Evolutionary conservation across 2,888 invertebrate species (phyloP).

Genomic region (Hofmannophila pseudospretella): DNA sequence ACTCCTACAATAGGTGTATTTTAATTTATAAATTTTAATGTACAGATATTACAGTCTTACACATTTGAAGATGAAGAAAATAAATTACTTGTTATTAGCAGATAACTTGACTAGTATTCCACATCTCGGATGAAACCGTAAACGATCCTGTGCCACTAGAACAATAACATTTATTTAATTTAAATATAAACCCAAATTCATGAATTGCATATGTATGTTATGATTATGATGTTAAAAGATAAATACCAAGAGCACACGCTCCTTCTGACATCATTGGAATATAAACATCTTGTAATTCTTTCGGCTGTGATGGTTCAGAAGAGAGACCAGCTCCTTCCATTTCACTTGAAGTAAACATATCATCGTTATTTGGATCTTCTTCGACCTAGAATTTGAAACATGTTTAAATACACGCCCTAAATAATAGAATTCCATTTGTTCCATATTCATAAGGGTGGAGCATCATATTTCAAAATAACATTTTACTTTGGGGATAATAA

Average conservation of each 20-base stretch:
- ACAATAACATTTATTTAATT: constrained; percentile 12
- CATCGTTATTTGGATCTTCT: constrained; percentile 55
- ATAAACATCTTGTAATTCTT: constrained; percentile 31
- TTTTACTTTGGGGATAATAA: too few relatives aligned
- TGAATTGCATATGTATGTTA: too few relatives aligned
- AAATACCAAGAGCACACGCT: constrained; percentile 40
- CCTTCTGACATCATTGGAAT: constrained; percentile 43
- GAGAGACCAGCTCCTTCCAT: constrained; percentile 30
- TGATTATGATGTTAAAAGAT: too few relatives aligned
- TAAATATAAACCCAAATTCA: too few relatives aligned
- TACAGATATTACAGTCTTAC: too few relatives aligned
- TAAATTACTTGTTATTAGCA: constrained; percentile 81
- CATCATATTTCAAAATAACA: too few relatives aligned
- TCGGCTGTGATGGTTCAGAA: constrained; percentile 25
- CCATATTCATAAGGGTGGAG: too few relatives aligned
- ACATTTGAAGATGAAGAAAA: too few relatives aligned
- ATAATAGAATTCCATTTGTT: too few relatives aligned
- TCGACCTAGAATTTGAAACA: constrained; percentile 32
- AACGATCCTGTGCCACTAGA: constrained; percentile 76
- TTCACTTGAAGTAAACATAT: constrained; percentile 44
- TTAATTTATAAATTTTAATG: too few relatives aligned
- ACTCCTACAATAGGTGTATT: constrained; percentile 65
- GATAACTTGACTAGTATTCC: constrained; percentile 92
- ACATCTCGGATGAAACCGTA: constrained; percentile 92
- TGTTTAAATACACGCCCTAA: background rate